Base-by-base conservation (phyloP, 2,888 invertebrate genomes). In the Thecocarcelia acutangulata region DNA sequence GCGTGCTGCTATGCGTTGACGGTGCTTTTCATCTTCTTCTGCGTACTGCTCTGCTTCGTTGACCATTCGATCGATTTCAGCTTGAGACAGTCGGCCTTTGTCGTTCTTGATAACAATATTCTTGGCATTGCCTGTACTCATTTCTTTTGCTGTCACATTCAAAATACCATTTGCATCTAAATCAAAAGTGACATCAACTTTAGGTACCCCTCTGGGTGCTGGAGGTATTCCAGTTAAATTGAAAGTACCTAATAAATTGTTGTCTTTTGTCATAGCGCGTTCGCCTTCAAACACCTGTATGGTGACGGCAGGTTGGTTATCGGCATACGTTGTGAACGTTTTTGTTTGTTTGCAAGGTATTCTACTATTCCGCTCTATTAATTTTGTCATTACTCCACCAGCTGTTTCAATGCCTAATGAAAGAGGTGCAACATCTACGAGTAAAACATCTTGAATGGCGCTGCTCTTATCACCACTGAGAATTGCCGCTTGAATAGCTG, bases 191-290 rank as follows among this genome's bases (percentile, higher is more conserved):
- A 96, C 95, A 89, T 96, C 97, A 91, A 94, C 97, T 91, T 93
- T 96, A 83, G 94, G 97, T 84, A 94, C 97, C 88, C 94, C 98
- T 85, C 94, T 95, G 81, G 94, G 98, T 89, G 96, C 96, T 19
- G 98, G 97, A 2, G 98, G 97, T 88, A 98, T 98, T 44, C 97
- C 98, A 19, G 96, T 96, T 72, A 98, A 93, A 90, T 98, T 97
- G 91, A 99, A 99, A 90, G 97, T 98, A 79, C 98, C 98, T 83
- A 98, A 93, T 44, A 97, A 92, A 91, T 98, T 96, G 92, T 97
- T 97, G 90, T 97, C 97, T 88, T 95, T 96, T 85, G 97, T 97
- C 96, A 97, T 96, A 56, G 96, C 96, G 37, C 96, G 91, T 90
- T 95, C 95, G 58, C 95, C 95, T 88, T 96, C 94, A 88, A 92